Evolutionary conservation across 2,113 vertebrate genomes (phyloP).

Genomic region (Pygoscelis adeliae): DNA sequence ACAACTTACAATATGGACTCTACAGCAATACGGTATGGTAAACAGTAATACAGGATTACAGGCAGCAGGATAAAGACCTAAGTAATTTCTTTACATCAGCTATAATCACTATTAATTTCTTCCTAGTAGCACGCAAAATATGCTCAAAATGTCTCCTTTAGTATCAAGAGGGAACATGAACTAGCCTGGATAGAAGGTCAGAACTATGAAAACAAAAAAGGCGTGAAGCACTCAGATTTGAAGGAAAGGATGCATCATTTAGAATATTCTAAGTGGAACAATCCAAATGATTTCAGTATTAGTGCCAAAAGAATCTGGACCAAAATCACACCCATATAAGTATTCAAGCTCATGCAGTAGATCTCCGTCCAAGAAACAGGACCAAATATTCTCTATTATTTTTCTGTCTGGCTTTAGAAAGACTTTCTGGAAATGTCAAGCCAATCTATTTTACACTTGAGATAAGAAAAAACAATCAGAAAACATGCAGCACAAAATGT

Average conservation of each 20-base stretch:
- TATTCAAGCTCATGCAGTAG: constrained; percentile 15
- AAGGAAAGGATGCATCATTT: constrained; percentile 17
- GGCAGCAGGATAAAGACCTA: not conserved
- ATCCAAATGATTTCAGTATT: constrained; percentile 22
- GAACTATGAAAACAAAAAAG: not conserved
- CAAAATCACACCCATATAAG: constrained; percentile 47
- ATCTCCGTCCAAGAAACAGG: constrained; percentile 43
- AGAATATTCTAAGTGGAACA: constrained; percentile 21
- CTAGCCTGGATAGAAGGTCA: not conserved
- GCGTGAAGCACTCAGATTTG: not conserved
- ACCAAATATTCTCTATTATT: constrained; percentile 48
- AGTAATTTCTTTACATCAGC: not conserved
- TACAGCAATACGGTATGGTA: not conserved
- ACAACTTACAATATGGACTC: not conserved
- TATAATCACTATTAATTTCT: not conserved
- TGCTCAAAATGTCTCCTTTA: not conserved
- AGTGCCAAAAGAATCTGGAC: constrained; percentile 43
- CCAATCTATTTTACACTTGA: constrained; percentile 28
- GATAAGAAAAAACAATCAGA: constrained; percentile 35
- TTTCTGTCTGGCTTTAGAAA: constrained; percentile 30
- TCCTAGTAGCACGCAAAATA: not conserved
- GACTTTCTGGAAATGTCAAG: constrained; percentile 45
- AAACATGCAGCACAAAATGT: not conserved
- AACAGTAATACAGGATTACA: not conserved
- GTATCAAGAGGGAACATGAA: not conserved